Base-by-base conservation (phyloP, 2,888 invertebrate species). In the Amiota mariae region DNA sequence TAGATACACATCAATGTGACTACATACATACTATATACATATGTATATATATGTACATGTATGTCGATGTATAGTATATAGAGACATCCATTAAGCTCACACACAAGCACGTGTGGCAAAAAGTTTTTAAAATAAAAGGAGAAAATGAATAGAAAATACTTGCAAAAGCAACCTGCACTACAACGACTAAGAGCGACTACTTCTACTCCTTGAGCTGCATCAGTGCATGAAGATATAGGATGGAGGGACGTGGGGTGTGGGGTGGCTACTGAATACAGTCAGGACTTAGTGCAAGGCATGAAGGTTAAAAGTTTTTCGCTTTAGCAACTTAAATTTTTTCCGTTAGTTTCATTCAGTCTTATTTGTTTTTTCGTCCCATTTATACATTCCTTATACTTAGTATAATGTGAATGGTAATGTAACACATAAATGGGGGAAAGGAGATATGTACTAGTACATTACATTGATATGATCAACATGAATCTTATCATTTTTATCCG, bases 231-330 rank as follows among this genome's bases (percentile, higher is more conserved):
- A 24, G 36, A 36, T 36, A 36, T 36, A 36, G 6, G 6, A 36
- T 6, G 36, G 36, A 36, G 8, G 36, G n/a, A n/a, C n/a, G n/a
- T n/a, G n/a, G 36, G 36, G 36, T 6, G 6, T 6, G 3, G 36
- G 6, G 36, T 36, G 36, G 15, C 54, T 13, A 20, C 20, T 15
- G 11, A 18, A 20, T 10, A 9, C 54, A 54, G 13, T 10, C 49
- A 72, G 66, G 71, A 73, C 72, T 76, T 15, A 11, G 57, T 56
- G 6, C 61, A 76, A 77, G 79, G 74, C 78, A 84, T 78, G 85
- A 84, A 84, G 86, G 86, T 86, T 82, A 86, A 83, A 85, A 84
- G 84, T 84, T 86, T 81, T 83, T 83, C 82, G 85, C 77, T 84
- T 59, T n/a, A 80, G 83, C 84, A 81, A 79, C 77, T 76, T 77